Evolutionary conservation across 1,140 invertebrate species (phyloP), one percentile per base, ranked within the genome.

Genomic region (Drosophila parabipectinata): DNA sequence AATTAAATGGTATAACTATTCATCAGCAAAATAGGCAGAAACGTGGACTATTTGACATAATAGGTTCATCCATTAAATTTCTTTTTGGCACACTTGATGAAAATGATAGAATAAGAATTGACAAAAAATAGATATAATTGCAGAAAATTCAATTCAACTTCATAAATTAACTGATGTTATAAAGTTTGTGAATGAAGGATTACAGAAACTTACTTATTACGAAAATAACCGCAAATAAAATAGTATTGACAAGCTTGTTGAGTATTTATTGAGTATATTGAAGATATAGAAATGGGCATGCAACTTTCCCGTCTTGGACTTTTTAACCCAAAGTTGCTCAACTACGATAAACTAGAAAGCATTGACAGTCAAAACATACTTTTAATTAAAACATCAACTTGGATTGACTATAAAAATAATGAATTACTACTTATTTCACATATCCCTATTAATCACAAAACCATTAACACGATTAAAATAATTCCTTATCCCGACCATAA

Each of bases 401-500:
- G 39, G 39, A 44, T 44, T 44, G 14, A n/a, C 4, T 44, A 44
- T 3, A 44, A 44, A 44, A 44, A 14, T 44, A n/a, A 44, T n/a
- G 39, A 44, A 14, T 14, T 44, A 15, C 39, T 44, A 3, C 39
- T 44, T 4, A 44, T 44, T 44, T 44, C 12, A 44, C 39, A 44
- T 44, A 44, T 52, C 18, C 18, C 18, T 18, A 52, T 53, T 34
- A 53, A 53, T 15, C 51, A 53, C 30, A 37, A 34, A 37, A 6
- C 12, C 15, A 53, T 37, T 37, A 53, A 37, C 51, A 53, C 51
- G 0, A 34, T 53, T 53, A 37, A 53, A 53, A 53, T 37, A 37
- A 32, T 52, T 18, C 28, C 14, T 15, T 52, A 53, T 53, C 30
- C 30, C 7, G 51, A 53, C 30, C 28, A 34, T 52, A 32, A 52